Conservation (phyloP, 2,888 invertebrate species). For the Hymenopus coronatus region DNA sequence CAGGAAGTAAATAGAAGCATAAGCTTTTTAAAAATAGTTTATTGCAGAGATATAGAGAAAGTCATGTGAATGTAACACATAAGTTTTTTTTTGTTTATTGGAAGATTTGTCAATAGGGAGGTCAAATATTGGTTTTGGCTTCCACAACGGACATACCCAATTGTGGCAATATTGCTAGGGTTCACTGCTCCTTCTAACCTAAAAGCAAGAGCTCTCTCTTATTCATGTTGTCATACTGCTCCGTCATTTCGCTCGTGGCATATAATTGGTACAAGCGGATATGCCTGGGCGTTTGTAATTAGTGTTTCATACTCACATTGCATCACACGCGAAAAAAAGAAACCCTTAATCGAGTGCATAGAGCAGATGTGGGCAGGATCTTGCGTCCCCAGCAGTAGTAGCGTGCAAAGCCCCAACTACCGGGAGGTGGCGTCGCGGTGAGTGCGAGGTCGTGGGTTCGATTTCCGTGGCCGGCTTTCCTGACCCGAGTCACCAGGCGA, state of each 20-base stretch:
- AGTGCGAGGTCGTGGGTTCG: too few relatives aligned
- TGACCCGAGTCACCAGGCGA: too few relatives aligned
- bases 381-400: not conserved
- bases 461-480: too few relatives aligned
- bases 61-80: too few relatives aligned
- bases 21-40: too few relatives aligned
- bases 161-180: not conserved
- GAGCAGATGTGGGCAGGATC: not conserved
- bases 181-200: not conserved
- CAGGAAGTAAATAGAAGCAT: too few relatives aligned
- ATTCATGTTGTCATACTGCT: not conserved
- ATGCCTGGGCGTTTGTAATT: not conserved
- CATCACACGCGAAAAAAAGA: not conserved
- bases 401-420: too few relatives aligned
- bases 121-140: not conserved
- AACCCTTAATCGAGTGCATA: not conserved
- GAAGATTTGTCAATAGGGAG: too few relatives aligned
- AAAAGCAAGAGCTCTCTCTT: not conserved
- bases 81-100: too few relatives aligned
- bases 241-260: not conserved
- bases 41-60: too few relatives aligned
- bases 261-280: not conserved
- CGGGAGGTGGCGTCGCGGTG: too few relatives aligned
- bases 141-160: not conserved
- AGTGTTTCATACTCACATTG: not conserved